Base-by-base conservation (phyloP, 2,797 vertebrate species). In the Pseudochirops cupreus region DNA sequence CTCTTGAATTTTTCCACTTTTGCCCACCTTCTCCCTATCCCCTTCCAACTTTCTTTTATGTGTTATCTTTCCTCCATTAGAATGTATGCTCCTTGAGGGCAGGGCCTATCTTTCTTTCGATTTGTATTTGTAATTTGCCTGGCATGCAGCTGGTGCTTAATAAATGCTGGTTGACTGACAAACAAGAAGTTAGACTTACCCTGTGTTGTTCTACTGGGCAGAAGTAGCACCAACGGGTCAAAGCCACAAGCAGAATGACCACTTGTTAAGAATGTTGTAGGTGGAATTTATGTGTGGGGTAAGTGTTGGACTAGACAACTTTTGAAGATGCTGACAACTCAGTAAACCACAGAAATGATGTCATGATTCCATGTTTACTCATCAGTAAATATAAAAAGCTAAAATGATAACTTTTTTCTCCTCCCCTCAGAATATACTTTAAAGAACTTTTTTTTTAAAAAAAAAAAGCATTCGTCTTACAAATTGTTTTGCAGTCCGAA, bases 401-500 rank as follows among this genome's bases (percentile, higher is more conserved):
- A n/a, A 74, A 74, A 6, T 39, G 18, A 74, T n/a, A 18, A 67
- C 33, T 62, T 59, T 62, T 62, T 67, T n/a, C 62, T n/a, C 14
- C 5, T n/a, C 62, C 33, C 18, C 98, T 98, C 97, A 98, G 98
- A 98, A 98, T 98, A 98, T 98, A 98, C 97, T 98, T 98, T 98
- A 98, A 99, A 99, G 98, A 98, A 99, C 98, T 16, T 62, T 59
- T 96, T 67, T 67, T 67, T 62, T 59, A 29, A 96, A 98, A 99
- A 98, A 29, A 96, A 98, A 99, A 98, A 98, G 97, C 98, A 98
- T 98, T 98, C 97, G 97, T 98, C 97, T 98, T 99, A 99, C 98
- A 99, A 99, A 99, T 98, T 94, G 96, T 98, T 99, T 98, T 98
- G 98, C 98, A 98, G 98, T 99, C 98, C 98, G 99, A 99, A 99